These are phyloP conservation scores for Machimus rusticus DNA, from an alignment of 2,888 invertebrate species.

Conservation along the genomic window DNA sequence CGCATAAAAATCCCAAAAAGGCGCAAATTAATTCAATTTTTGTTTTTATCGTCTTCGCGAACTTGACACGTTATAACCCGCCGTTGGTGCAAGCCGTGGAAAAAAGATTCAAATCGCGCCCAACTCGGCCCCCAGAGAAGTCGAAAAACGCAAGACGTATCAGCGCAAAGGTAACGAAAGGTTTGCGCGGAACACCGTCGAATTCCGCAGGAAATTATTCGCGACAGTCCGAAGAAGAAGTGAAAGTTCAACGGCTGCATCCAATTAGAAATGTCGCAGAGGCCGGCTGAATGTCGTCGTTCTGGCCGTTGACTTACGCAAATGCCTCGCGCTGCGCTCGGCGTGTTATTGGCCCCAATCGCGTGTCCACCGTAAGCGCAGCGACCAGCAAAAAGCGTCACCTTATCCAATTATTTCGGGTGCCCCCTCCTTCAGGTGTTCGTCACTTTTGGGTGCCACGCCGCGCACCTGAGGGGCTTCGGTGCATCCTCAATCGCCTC, in stretches of 20 bases:
- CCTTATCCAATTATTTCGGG: slow-evolving; percentile 4
- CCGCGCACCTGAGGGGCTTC: neutral
- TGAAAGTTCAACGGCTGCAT: slow-evolving; percentile 9
- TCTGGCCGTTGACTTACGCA: neutral
- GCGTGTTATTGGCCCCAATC: slow-evolving; percentile 10
- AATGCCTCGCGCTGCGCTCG: neutral
- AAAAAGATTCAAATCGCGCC: neutral
- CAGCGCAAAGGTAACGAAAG: neutral
- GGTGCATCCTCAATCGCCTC: slow-evolving; percentile 7
- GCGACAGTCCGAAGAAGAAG: neutral
- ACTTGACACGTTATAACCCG: neutral
- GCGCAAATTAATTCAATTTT: neutral
- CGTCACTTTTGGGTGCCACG: neutral
- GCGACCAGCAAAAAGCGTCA: neutral
- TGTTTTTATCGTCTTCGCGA: neutral
- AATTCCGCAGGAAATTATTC: neutral
- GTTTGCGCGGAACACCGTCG: neutral
- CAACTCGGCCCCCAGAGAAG: neutral
- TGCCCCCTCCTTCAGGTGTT: neutral
- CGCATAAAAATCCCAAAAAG: neutral
- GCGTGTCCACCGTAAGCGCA: neutral
- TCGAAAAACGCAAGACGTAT: neutral
- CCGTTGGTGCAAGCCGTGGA: neutral
- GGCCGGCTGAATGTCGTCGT: neutral
- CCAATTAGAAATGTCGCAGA: neutral